Evolutionary conservation across 2,113 vertebrate species (phyloP).

Genomic region (Pangasianodon gigas): DNA sequence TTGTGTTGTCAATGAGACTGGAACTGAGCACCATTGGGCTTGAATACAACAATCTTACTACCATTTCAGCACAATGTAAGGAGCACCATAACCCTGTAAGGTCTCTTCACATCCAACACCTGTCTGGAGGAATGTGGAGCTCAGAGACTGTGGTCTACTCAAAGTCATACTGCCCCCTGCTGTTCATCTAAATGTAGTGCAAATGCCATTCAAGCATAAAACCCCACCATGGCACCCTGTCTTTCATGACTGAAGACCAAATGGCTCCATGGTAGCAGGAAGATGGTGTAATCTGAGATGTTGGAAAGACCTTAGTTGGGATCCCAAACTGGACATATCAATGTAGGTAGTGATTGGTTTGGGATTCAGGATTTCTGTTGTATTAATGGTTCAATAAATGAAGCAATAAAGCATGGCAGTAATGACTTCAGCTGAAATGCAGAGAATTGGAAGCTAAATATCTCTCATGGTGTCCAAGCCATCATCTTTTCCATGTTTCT

Average conservation of each 20-base stretch:
- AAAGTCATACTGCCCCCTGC: constrained; percentile 8
- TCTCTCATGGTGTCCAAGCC: not conserved
- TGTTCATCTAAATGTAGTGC: not conserved
- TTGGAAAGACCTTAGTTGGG: no score
- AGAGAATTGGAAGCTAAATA: not conserved
- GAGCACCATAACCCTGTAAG: not conserved
- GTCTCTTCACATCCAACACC: not conserved
- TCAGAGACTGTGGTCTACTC: not conserved
- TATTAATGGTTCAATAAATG: no score
- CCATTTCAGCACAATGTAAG: no score
- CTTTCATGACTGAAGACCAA: not conserved
- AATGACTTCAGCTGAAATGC: not conserved
- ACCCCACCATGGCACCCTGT: not conserved
- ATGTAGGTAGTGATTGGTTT: not conserved
- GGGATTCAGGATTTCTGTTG: not conserved
- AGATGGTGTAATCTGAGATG: not conserved
- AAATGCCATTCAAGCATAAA: not conserved
- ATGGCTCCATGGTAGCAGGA: not conserved
- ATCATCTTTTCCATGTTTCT: no score
- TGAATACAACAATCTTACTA: no score
- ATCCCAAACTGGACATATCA: no score
- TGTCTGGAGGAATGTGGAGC: no score
- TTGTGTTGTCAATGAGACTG: no score
- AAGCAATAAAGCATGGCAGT: not conserved
- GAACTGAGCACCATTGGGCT: no score